Conservation (phyloP, 2,888 invertebrate genomes). For the Melinaea menophilus region DNA sequence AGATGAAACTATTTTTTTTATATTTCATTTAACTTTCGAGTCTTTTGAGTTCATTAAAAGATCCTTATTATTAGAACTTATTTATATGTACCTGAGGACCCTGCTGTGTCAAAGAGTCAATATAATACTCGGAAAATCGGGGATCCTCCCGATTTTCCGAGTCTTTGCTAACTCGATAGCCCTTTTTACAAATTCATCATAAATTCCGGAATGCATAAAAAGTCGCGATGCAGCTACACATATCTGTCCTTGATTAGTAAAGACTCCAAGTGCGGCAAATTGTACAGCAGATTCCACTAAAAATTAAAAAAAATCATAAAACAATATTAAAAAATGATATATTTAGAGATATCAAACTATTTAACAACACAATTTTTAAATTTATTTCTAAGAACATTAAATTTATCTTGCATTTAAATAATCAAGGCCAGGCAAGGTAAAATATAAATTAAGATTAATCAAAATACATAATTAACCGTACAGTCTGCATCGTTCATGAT, state of each 20-base stretch:
- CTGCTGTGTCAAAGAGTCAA: conserved; percentile 40
- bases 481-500: conserved; percentile 87
- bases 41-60: too few species aligned
- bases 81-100: conserved; percentile 43
- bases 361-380: too few species aligned
- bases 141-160: conserved; percentile 82
- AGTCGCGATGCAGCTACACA: conserved; percentile 56
- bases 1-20: too few species aligned
- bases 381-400: too few species aligned
- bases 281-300: conserved; percentile 50
- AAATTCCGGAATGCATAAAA: conserved; percentile 76
- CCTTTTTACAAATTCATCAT: conserved; percentile 87
- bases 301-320: conserved; percentile 8
- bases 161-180: conserved; percentile 81
- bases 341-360: too few species aligned
- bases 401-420: too few species aligned
- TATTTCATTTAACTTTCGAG: too few species aligned
- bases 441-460: too few species aligned
- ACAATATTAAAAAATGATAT: background rate
- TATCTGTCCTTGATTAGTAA: conserved; percentile 51
- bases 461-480: conserved; percentile 50
- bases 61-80: background rate
- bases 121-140: too few species aligned
- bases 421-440: too few species aligned
- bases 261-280: conserved; percentile 46